Evolutionary conservation across 2,797 vertebrate species (phyloP).

Genomic region (Gila robusta): DNA sequence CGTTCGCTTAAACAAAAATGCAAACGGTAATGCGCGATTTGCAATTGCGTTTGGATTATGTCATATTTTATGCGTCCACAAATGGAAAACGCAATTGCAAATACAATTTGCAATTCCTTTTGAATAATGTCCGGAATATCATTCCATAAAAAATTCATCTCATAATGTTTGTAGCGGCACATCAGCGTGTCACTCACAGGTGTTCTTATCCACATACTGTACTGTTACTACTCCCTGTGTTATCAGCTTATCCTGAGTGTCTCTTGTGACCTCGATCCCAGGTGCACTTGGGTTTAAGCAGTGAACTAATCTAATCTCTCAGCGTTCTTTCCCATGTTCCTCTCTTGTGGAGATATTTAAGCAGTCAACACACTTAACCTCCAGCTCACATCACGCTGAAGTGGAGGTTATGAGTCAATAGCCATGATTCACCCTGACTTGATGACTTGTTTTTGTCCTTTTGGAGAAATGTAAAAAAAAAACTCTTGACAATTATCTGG

Average conservation of each 20-base stretch:
- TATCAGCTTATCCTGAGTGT: neutral
- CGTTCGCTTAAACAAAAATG: too few species aligned
- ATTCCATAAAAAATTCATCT: neutral
- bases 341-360: neutral
- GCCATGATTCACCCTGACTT: constrained; percentile 39
- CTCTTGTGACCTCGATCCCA: neutral
- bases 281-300: neutral
- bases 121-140: too few species aligned
- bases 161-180: neutral
- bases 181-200: constrained; percentile 17
- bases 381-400: constrained; percentile 12
- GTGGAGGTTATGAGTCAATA: constrained; percentile 54
- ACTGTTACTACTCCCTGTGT: neutral
- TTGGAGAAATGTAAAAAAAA: constrained; percentile 4
- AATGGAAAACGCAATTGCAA: too few species aligned
- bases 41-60: too few species aligned
- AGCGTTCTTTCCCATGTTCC: neutral
- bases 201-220: constrained; percentile 14
- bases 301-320: neutral
- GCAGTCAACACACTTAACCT: constrained; percentile 11
- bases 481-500: constrained; percentile 32
- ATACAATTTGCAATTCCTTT: too few species aligned
- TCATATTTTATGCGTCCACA: too few species aligned
- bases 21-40: too few species aligned
- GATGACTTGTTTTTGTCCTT: constrained; percentile 36